phyloP scores from a whole-genome alignment of 1,140 invertebrate genomes.

The Stenopsyche tienmushanensis region DNA sequence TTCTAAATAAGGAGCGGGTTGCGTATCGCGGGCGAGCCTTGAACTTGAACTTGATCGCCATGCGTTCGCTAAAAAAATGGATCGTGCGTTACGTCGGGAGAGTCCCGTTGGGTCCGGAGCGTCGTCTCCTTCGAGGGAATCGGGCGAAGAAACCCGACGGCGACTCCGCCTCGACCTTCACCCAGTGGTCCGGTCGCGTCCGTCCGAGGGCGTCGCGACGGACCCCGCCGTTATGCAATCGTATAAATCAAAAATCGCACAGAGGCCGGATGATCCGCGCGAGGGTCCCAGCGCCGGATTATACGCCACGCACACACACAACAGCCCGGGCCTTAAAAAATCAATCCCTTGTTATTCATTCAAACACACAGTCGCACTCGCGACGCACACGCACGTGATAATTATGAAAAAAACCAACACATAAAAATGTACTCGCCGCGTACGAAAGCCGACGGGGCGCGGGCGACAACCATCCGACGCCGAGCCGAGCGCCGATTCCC shows the following conservation, averaged over 20 bases:
- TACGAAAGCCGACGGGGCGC: not conserved
- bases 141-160: not conserved
- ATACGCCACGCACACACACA: no score
- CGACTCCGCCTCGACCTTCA: constrained; percentile 5
- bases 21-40: no score
- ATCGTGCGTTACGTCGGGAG: no score
- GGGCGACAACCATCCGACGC: not conserved
- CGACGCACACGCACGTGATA: constrained; percentile 28
- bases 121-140: not conserved
- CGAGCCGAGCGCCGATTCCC: not conserved
- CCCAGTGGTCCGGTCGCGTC: not conserved
- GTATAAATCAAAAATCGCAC: not conserved
- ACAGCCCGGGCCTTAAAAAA: not conserved
- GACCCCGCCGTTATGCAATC: not conserved
- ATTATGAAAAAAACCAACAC: constrained; percentile 24
- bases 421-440: not conserved
- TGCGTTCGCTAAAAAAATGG: no score
- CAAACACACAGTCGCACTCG: not conserved
- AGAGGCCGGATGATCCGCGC: not conserved
- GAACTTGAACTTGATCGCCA: no score
- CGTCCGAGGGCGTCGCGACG: not conserved
- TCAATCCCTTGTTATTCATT: constrained; percentile 9
- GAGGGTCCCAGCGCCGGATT: not conserved
- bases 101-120: not conserved
- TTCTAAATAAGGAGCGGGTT: no score